Evolutionary conservation across 2,888 invertebrate genomes (phyloP).

Genomic region (Rhimphoctona megacephalus): DNA sequence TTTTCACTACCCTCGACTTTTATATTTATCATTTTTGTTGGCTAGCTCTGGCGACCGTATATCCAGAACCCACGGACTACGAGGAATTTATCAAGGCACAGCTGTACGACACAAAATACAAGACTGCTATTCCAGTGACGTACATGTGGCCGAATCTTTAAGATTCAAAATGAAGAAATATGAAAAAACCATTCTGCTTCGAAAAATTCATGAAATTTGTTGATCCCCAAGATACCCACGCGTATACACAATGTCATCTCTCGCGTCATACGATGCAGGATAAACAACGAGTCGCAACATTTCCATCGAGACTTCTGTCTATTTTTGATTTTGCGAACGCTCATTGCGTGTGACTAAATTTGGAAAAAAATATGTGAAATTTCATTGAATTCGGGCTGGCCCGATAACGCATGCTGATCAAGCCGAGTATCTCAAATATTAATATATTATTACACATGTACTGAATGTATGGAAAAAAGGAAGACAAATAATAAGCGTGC

Average conservation of each 20-base stretch:
- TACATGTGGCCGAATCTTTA: conserved; percentile 87
- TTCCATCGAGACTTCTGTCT: conserved; percentile 22
- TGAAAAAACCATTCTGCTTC: conserved; percentile 27
- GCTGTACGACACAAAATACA: conserved; percentile 91
- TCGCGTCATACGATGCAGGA: conserved; percentile 35
- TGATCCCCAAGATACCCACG: conserved; percentile 11
- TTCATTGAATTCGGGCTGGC: conserved; percentile 58
- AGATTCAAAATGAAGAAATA: conserved; percentile 61
- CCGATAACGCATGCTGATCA: conserved; percentile 28
- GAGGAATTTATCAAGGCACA: conserved; percentile 92
- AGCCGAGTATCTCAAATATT: conserved; percentile 44
- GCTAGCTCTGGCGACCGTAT: conserved; percentile 92
- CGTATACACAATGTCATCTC: conserved; percentile 20
- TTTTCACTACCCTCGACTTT: not conserved
- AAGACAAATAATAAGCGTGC: not conserved
- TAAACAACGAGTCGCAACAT: conserved; percentile 4
- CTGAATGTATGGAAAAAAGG: conserved; percentile 23
- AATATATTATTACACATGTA: conserved; percentile 33
- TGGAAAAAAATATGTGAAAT: conserved; percentile 10
- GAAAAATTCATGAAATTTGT: conserved; percentile 39
- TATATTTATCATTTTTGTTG: conserved; percentile 66
- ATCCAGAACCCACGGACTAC: conserved; percentile 91
- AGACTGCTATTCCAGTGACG: conserved; percentile 89
- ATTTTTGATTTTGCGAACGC: conserved; percentile 26
- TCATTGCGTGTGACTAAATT: conserved; percentile 2